Evolutionary conservation across 2,888 invertebrate species (phyloP), one percentile per base, ranked within the genome.

Genomic region (Melinaea menophilus): DNA sequence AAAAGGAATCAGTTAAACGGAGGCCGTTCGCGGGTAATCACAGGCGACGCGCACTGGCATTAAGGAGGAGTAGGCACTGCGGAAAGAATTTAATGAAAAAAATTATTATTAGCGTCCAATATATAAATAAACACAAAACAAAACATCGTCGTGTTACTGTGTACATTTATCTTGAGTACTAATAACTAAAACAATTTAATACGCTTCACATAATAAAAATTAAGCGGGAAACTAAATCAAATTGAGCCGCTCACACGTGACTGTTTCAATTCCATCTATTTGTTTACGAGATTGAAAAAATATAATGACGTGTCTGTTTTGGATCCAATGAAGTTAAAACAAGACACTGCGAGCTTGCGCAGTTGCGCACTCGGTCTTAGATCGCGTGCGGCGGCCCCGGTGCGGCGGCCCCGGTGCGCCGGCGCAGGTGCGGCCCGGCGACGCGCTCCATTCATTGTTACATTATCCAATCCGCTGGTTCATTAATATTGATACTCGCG

Each of bases 1-100:
- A 88, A 89, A 88, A 82, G 86, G 88, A 86, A 83, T 86, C 84
- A 79, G 77, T 88, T 89, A 88, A 88, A 88, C 88, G 84, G 88
- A 79, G 84, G 84, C 88, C 87, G 86, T 89, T 89, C 77, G 85
- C 88, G 80, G 81, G 88, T 90, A 90, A 90, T 90, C 90, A 88
- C 88, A 79, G 83, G 80, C 80, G 85, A 88, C 85, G 82, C 75
- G 82, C 78, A 81, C 75, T 70, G 78, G 79, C 73, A 68, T 66
- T 81, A 72, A 81, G 72, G 84, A 66, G 60, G 66, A 46, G 73
- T 71, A 63, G 72, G 80, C 72, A 79, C 60, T 41, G 56, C 22
- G 54, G 63, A 45, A 35, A 31, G 34, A 13, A 5, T 9, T 58
- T 35, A 48, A 48, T 34, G 47, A 41, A 13, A n/a, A 34, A 13